A percentile compares a stretch with the other conserved stretches of the same genome.
Conservation (phyloP, 2,113 vertebrate genomes). For the Clupea harengus region DNA sequence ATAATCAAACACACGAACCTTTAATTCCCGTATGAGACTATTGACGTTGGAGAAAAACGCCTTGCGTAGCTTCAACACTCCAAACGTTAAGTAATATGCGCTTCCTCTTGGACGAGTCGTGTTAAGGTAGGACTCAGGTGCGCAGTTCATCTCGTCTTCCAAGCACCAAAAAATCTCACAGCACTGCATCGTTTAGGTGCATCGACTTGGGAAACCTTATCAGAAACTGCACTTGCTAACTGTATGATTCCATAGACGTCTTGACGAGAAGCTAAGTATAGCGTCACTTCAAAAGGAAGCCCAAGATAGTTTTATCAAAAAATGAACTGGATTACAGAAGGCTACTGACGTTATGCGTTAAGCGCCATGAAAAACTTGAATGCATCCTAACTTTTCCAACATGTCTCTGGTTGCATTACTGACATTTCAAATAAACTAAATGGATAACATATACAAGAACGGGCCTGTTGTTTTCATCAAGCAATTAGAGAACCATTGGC, state of each 20-base stretch:
- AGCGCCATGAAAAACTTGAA: too few species aligned
- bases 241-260: background rate
- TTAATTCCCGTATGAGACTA: background rate
- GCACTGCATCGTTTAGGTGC: background rate
- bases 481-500: too few species aligned
- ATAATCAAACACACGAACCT: background rate
- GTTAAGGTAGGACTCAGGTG: slow-evolving; percentile 8
- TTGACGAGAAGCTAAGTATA: background rate
- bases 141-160: background rate
- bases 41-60: background rate
- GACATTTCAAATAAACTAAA: too few species aligned
- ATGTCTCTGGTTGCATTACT: too few species aligned
- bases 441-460: too few species aligned
- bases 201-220: background rate
- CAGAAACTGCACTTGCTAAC: background rate
- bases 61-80: background rate
- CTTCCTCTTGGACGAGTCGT: background rate
- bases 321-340: too few species aligned
- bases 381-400: too few species aligned
- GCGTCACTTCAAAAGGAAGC: too few species aligned
- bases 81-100: background rate
- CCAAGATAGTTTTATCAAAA: too few species aligned
- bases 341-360: too few species aligned
- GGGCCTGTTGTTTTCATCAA: too few species aligned
- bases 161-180: background rate